Conservation (phyloP, 2,888 invertebrate genomes). For the Nesidiocoris tenuis region DNA sequence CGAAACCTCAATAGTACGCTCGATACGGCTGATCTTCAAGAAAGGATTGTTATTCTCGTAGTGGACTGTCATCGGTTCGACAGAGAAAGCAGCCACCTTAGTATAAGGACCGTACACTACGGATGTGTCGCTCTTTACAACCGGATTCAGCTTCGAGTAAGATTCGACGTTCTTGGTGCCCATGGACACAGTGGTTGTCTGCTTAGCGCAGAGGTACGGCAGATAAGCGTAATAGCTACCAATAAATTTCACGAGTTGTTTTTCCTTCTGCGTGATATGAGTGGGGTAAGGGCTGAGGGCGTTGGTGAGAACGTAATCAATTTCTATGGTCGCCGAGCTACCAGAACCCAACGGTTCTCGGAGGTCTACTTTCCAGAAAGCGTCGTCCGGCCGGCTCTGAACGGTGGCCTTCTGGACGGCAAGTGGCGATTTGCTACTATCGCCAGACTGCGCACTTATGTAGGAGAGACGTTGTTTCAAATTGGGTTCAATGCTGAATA, state of each 20-base stretch:
- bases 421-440: slow-evolving; percentile 54
- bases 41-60: slow-evolving; percentile 97
- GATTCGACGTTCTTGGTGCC: slow-evolving; percentile 66
- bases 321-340: slow-evolving; percentile 56
- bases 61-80: slow-evolving; percentile 74
- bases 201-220: slow-evolving; percentile 14
- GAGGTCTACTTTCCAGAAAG: slow-evolving; percentile 62
- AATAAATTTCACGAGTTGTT: slow-evolving; percentile 84
- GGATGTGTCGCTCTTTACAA: slow-evolving; percentile 72
- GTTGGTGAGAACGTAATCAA: slow-evolving; percentile 76
- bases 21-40: slow-evolving; percentile 83
- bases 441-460: slow-evolving; percentile 63
- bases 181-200: slow-evolving; percentile 9
- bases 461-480: slow-evolving; percentile 68
- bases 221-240: slow-evolving; percentile 78
- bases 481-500: slow-evolving; percentile 68
- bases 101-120: slow-evolving; percentile 88
- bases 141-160: slow-evolving; percentile 79
- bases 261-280: slow-evolving; percentile 87
- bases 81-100: slow-evolving; percentile 63
- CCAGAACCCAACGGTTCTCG: slow-evolving; percentile 60
- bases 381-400: slow-evolving; percentile 56
- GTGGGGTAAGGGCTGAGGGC: slow-evolving; percentile 80
- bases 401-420: slow-evolving; percentile 58
- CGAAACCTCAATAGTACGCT: slow-evolving; percentile 89